Evolutionary conservation across 2,797 vertebrate species (phyloP).

Genomic region (Orestias chungarensis): DNA sequence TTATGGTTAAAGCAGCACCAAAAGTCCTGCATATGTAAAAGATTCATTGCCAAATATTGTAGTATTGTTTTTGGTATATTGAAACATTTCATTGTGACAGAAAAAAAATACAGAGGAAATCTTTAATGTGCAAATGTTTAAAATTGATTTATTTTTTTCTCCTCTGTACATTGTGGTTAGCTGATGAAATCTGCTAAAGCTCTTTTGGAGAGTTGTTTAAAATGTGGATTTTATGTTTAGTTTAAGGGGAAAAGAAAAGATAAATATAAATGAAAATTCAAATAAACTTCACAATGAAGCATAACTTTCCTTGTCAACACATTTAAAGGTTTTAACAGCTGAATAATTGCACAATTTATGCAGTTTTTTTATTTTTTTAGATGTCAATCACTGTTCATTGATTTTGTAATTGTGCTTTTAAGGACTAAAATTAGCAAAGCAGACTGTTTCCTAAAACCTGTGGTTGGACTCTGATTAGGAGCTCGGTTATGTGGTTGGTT

Average conservation of each 20-base stretch:
- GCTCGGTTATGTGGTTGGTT: conserved; percentile 29
- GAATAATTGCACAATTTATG: background rate
- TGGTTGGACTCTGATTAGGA: conserved; percentile 33
- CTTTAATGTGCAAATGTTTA: background rate
- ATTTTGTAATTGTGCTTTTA: conserved; percentile 10
- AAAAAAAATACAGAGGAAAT: background rate
- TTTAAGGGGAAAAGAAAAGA: conserved; percentile 15
- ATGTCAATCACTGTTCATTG: conserved; percentile 10
- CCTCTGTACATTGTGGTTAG: conserved; percentile 17
- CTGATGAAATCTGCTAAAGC: conserved; percentile 32
- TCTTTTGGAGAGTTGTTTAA: conserved; percentile 25
- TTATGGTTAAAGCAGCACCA: background rate
- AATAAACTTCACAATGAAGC: conserved; percentile 12
- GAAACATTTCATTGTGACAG: background rate
- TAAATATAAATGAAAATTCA: conserved; percentile 24
- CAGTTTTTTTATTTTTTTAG: background rate
- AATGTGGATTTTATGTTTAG: conserved; percentile 52
- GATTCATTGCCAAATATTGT: background rate
- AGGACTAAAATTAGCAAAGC: conserved; percentile 33
- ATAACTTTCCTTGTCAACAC: background rate
- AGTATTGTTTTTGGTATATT: too few relatives aligned
- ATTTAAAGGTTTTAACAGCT: background rate
- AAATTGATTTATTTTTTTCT: too few relatives aligned
- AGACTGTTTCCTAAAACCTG: conserved; percentile 14
- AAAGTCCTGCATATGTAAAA: background rate